Percentiles rank a stretch among this genome's conserved stretches.
These are phyloP conservation scores for Falco rusticolus DNA, from an alignment of 2,797 vertebrate genomes.

Conservation along the genomic window DNA sequence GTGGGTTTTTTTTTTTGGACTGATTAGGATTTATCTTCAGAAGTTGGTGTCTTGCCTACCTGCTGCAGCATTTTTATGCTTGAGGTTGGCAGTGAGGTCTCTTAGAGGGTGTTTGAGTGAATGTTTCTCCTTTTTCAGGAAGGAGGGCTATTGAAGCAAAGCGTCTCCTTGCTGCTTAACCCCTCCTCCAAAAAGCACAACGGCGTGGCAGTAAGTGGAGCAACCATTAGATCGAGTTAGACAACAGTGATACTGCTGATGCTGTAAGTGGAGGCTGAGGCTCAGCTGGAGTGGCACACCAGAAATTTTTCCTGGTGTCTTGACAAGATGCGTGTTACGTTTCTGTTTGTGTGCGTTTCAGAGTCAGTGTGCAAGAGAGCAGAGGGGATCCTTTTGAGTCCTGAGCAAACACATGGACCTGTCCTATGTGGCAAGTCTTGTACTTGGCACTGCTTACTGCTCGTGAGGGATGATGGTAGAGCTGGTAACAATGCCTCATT, in stretches of 20 bases:
- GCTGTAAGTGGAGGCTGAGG: not conserved
- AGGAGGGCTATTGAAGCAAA: not conserved
- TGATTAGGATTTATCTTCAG: not conserved
- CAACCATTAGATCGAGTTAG: not conserved
- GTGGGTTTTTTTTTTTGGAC: not conserved
- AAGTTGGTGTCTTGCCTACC: not conserved
- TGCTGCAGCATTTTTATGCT: not conserved
- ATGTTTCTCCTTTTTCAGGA: not conserved
- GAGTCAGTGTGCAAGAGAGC: not conserved
- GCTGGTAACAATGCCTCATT: not conserved
- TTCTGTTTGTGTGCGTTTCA: too few relatives aligned
- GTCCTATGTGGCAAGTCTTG: not conserved
- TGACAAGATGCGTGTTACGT: not conserved
- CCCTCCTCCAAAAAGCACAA: not conserved
- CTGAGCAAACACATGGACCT: fast-evolving
- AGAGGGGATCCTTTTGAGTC: not conserved
- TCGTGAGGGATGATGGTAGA: not conserved
- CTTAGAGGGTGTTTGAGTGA: not conserved
- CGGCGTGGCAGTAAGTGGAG: not conserved
- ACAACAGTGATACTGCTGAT: not conserved
- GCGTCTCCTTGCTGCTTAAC: not conserved
- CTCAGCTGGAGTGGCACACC: not conserved
- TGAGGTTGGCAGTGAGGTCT: not conserved
- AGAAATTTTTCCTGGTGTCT: not conserved
- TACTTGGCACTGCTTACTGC: not conserved